Evolutionary conservation across 2,888 invertebrate genomes (phyloP), one percentile per base, ranked within the genome.

Genomic region (Trissoscelio sp.): DNA sequence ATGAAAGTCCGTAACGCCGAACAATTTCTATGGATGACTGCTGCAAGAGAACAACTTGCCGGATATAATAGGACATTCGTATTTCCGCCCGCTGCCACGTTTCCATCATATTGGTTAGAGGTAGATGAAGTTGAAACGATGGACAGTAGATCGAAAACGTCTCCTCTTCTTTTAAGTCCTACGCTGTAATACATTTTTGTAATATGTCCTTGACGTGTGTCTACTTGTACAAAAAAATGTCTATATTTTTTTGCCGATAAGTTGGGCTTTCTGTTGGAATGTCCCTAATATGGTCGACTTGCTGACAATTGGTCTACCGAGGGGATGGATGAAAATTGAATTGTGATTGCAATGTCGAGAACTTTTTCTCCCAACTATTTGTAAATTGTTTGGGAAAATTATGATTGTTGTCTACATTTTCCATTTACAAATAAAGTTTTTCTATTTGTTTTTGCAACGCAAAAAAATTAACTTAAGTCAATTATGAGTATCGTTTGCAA

Each of bases 41-140:
- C 53, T 64, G 48, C 48, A 51, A 66, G 72, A 57, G 66, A 60
- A 81, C 70, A 75, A 75, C 75, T 75, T 80, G 44, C 69, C 70
- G 75, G 72, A 80, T 81, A 77, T 81, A 66, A 60, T 77, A 77
- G 75, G 77, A 81, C 81, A 77, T 77, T 81, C 77, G 72, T 72
- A 73, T 81, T 81, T 77, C 64, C 72, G 46, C 34, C 18, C 37
- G 46, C 12, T 39, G 73, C 69, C 67, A 46, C 81, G 70, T 67
- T 77, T 73, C 69, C 67, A 78, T 81, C 69, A 74, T 69, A 62
- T 69, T 74, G 66, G 74, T 74, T 62, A 69, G 34, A 62, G 58
- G 46, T 67, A 66, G 37, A 73, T 57, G 42, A 62, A 79, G 79
- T 74, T 69, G 55, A 62, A 79, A 69, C 62, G 67, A 74, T 51